These are phyloP conservation scores for Tinamus guttatus DNA, from an alignment of 2,113 vertebrate genomes.

Conservation along the genomic window DNA sequence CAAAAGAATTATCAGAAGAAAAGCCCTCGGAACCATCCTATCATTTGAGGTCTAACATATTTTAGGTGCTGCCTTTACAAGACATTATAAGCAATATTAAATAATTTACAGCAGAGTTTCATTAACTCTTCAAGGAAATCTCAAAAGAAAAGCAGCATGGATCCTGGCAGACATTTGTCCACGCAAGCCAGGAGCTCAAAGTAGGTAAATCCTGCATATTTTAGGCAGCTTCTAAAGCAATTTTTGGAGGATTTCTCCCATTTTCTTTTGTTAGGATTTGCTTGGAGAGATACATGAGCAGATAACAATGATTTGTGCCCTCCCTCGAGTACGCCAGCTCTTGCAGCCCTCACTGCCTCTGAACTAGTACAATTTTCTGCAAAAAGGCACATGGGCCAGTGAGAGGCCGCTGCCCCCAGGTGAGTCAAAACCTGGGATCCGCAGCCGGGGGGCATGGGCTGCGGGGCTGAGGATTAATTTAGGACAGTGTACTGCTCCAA, in stretches of 20 bases:
- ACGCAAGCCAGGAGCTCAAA: not conserved
- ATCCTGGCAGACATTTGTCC: not conserved
- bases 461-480: not conserved
- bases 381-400: not conserved
- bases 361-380: accelerated
- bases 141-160: not conserved
- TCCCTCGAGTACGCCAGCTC: not conserved
- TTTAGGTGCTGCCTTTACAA: not conserved
- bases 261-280: not conserved
- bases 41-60: not conserved
- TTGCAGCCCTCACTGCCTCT: not conserved
- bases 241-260: not conserved
- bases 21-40: not conserved
- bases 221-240: not conserved
- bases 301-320: not conserved
- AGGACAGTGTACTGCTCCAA: not conserved
- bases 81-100: not conserved
- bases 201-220: not conserved
- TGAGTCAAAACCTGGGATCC: too few species aligned
- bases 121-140: not conserved
- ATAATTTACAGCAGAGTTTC: not conserved
- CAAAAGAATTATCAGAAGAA: not conserved
- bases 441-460: too few species aligned
- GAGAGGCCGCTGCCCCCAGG: not conserved
- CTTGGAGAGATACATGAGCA: not conserved